Conservation (phyloP, 2,888 invertebrate genomes). For the Anagyrus pseudococci region DNA sequence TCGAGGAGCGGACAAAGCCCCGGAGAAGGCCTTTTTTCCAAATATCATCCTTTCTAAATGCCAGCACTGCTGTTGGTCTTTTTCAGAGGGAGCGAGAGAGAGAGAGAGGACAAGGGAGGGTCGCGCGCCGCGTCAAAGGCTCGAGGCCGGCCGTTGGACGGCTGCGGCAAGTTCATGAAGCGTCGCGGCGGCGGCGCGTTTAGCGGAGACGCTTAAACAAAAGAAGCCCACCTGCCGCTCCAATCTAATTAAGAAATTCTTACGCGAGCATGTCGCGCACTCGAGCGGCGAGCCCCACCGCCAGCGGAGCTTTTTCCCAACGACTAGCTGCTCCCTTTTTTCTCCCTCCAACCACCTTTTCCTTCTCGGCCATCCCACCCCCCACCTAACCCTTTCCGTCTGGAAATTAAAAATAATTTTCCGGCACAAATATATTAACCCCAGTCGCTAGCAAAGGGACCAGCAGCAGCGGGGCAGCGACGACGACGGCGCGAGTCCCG, state of each 20-base stretch:
- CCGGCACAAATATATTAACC: conserved; percentile 56
- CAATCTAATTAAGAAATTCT: conserved; percentile 59
- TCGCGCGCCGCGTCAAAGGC: conserved; percentile 20
- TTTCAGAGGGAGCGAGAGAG: too few species aligned
- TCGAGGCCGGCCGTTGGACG: too few species aligned
- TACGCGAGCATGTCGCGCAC: conserved; percentile 48
- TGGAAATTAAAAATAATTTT: conserved; percentile 59
- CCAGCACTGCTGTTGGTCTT: neutral
- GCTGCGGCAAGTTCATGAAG: conserved; percentile 36
- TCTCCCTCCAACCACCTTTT: too few species aligned
- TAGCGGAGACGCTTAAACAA: conserved; percentile 39
- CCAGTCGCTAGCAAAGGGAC: conserved; percentile 37
- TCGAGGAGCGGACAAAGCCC: neutral
- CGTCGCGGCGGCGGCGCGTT: conserved; percentile 41
- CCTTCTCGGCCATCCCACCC: too few species aligned
- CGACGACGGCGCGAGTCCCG: too few species aligned
- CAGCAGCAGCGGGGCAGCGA: too few species aligned
- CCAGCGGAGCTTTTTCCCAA: too few species aligned
- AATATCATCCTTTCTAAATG: conserved; percentile 24
- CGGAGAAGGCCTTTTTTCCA: conserved; percentile 9
- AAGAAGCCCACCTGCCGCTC: conserved; percentile 47
- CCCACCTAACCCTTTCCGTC: conserved; percentile 25
- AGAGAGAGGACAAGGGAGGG: too few species aligned
- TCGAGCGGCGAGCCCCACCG: conserved; percentile 13
- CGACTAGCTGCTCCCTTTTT: too few species aligned